Evolutionary conservation across 2,888 invertebrate genomes (phyloP).

Genomic region (Pristionchus mayeri): DNA sequence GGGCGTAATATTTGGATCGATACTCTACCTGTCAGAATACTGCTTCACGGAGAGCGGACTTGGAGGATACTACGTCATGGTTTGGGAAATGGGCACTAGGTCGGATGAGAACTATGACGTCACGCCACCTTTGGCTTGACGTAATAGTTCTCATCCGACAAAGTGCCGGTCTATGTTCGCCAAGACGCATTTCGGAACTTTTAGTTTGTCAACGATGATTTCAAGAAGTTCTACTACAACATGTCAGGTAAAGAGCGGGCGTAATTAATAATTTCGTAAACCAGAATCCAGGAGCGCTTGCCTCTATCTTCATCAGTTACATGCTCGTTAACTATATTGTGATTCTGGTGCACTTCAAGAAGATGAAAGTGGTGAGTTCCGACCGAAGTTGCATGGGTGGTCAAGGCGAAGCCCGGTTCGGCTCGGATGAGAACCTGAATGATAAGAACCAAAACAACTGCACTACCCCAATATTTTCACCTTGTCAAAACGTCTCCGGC

Average conservation of each 20-base stretch:
- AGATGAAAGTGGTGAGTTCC: background rate
- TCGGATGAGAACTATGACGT: no score
- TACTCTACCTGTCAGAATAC: background rate
- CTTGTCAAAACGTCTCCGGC: no score
- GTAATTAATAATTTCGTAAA: no score
- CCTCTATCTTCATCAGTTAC: background rate
- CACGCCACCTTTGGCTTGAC: no score
- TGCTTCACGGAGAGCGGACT: background rate
- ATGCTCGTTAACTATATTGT: background rate
- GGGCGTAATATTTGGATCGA: background rate
- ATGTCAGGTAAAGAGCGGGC: background rate
- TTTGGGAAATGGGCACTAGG: no score
- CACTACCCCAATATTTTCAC: no score
- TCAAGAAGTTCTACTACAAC: conserved; percentile 30
- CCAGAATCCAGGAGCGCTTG: background rate
- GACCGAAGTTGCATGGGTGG: no score
- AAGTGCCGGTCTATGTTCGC: no score
- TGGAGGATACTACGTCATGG: background rate
- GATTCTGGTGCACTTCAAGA: conserved; percentile 11
- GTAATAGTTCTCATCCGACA: no score
- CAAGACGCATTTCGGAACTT: background rate
- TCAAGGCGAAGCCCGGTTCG: no score
- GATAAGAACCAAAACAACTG: no score
- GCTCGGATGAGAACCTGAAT: no score
- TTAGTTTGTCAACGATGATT: background rate